phyloP scores from a whole-genome alignment of 2,113 vertebrate species.

The Gorsachius goisagi region DNA sequence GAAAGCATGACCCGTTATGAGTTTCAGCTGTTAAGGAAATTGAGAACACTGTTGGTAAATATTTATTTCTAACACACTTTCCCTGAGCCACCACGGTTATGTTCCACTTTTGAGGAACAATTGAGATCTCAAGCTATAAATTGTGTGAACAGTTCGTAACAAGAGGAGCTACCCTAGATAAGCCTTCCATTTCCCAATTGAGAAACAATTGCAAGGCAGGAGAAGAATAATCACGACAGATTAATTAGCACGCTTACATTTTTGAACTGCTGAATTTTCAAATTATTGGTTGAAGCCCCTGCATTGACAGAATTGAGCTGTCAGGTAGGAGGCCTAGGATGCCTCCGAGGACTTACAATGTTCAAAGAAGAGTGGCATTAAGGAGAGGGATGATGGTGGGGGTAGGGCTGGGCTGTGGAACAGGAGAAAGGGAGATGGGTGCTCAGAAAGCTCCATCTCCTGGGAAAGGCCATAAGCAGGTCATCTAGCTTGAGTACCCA shows the following conservation, averaged over 20 bases:
- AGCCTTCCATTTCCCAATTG: neutral
- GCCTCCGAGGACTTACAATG: neutral
- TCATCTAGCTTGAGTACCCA: neutral
- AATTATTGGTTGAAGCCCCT: neutral
- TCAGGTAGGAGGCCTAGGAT: neutral
- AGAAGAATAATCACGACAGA: neutral
- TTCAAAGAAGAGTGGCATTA: neutral
- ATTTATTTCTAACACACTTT: neutral
- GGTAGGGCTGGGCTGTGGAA: neutral
- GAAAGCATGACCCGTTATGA: neutral
- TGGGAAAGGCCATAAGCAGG: neutral
- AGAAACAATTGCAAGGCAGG: neutral
- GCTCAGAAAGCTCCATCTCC: neutral
- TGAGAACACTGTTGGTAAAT: neutral
- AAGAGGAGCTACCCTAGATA: neutral
- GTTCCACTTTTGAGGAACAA: neutral
- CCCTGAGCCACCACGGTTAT: neutral
- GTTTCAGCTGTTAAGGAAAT: neutral
- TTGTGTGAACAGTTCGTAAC: fast-evolving
- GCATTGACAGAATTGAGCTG: neutral
- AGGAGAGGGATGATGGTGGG: neutral
- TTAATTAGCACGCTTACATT: neutral
- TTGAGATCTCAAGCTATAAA: neutral
- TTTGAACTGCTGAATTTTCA: too few relatives aligned
- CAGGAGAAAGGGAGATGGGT: neutral